A percentile compares a stretch with the other conserved stretches of the same genome.
phyloP scores from a whole-genome alignment of 2,113 vertebrate species.

The Grallaria varia region DNA sequence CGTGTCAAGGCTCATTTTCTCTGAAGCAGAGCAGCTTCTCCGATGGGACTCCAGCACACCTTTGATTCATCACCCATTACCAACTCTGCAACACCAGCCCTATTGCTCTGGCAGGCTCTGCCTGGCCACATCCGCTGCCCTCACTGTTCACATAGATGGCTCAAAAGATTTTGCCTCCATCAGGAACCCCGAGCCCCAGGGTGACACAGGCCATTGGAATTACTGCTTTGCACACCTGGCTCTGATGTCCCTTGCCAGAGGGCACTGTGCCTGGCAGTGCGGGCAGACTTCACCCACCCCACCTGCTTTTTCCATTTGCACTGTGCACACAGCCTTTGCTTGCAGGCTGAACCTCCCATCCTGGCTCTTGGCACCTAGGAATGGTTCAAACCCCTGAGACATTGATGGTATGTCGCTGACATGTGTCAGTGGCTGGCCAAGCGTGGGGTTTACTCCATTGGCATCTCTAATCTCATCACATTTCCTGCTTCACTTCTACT shows the following conservation, averaged over 20 bases:
- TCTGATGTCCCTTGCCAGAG: background rate
- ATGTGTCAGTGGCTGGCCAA: rapidly evolving
- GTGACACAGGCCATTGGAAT: background rate
- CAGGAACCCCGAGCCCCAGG: rapidly evolving
- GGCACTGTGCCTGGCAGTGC: rapidly evolving
- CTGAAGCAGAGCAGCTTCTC: background rate
- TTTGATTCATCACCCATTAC: background rate
- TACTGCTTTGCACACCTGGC: background rate
- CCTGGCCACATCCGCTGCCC: rapidly evolving
- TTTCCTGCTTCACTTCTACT: background rate
- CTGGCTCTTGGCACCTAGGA: background rate
- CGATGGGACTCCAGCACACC: rapidly evolving
- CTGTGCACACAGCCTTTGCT: background rate
- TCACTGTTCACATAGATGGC: rapidly evolving
- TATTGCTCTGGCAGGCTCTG: background rate
- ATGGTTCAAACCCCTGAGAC: no score
- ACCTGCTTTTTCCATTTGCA: background rate
- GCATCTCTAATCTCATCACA: background rate
- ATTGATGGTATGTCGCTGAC: background rate
- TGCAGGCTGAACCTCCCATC: background rate
- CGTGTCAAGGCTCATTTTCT: background rate
- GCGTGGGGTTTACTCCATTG: rapidly evolving
- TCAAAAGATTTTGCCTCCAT: background rate
- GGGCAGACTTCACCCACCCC: background rate
- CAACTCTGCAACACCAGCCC: rapidly evolving